Base-by-base conservation (phyloP, 2,113 vertebrate genomes). In the Ciconia stormi region DNA sequence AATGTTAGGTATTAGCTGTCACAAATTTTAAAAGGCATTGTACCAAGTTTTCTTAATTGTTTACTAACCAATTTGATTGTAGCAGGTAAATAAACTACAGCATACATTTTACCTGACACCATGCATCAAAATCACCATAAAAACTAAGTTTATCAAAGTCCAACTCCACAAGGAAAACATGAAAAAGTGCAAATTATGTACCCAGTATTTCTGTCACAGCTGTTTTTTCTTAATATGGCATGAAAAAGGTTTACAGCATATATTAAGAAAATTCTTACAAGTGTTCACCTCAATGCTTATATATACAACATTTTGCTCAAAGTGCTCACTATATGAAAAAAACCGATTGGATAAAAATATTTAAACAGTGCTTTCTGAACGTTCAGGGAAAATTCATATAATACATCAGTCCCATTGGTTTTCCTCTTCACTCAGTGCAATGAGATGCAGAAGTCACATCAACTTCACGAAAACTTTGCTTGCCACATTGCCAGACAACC, bases 71-170 rank as follows among this genome's bases (percentile, higher is more conserved):
- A 96, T 98, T 95, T 63, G 87, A 97, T 96, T 96, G 96, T 96
- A 97, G 95, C 70, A 97, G 93, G 93, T 97, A 97, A 92, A 96
- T 82, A 87, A 92, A 97, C 91, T 96, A 97, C 88, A 96, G 79
- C 97, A 97, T 88, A 94, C 95, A 97, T 89, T 94, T 96, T 95
- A 89, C 95, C 96, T 96, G 96, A 97, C 95, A 98, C 72, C 93
- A 98, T 94, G 96, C 96, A 97, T 97, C 96, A 97, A 98, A 98
- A 97, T 97, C 95, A 96, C 96, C 96, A 97, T 98, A 98, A 97
- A 98, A 98, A 97, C 86, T 96, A 94, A 84, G 95, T 97, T 98
- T 98, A 98, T 98, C 98, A 98, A 98, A 98, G 97, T 98, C 97
- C 97, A 96, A 91, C 96, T 98, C 97, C 93, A 96, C 93, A 93